phyloP scores from a whole-genome alignment of 2,797 vertebrate genomes.

The Xiphorhynchus erythropygius region DNA sequence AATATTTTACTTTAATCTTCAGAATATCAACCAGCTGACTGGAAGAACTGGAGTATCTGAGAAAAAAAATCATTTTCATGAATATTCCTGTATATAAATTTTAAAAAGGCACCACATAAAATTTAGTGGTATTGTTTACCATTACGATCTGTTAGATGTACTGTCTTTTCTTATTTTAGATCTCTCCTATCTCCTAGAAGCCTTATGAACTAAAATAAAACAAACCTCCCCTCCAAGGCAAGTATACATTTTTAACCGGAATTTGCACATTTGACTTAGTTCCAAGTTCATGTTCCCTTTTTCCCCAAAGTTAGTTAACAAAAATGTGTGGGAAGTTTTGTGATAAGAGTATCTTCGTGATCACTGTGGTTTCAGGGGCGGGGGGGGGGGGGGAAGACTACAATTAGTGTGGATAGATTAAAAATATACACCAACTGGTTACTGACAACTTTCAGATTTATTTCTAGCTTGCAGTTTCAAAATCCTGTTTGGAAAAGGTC shows the following conservation, averaged over 20 bases:
- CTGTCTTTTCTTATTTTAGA: conserved; percentile 53
- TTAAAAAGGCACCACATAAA: not conserved
- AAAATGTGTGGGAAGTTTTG: conserved; percentile 43
- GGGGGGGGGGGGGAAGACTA: not conserved
- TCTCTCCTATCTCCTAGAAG: conserved; percentile 20
- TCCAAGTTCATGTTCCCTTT: conserved; percentile 63
- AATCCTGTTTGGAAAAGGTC: not conserved
- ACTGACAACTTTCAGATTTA: not conserved
- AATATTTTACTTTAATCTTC: not conserved
- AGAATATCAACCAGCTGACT: not conserved
- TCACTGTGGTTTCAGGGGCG: not conserved
- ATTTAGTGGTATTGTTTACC: conserved; percentile 33
- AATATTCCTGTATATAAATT: conserved; percentile 29
- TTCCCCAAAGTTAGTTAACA: conserved; percentile 34
- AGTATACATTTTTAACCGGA: conserved; percentile 37
- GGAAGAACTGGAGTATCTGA: not conserved
- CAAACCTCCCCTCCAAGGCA: conserved; percentile 45
- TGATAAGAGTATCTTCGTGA: conserved; percentile 13
- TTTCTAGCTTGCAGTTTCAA: not conserved
- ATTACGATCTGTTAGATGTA: conserved; percentile 15
- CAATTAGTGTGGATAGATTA: not conserved
- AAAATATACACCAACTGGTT: not conserved
- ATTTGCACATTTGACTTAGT: conserved; percentile 65
- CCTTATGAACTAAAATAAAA: conserved; percentile 54
- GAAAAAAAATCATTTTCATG: not conserved